Evolutionary conservation across 2,797 vertebrate genomes (phyloP), one percentile per base, ranked within the genome.

Genomic region (Spondyliosoma cantharus): DNA sequence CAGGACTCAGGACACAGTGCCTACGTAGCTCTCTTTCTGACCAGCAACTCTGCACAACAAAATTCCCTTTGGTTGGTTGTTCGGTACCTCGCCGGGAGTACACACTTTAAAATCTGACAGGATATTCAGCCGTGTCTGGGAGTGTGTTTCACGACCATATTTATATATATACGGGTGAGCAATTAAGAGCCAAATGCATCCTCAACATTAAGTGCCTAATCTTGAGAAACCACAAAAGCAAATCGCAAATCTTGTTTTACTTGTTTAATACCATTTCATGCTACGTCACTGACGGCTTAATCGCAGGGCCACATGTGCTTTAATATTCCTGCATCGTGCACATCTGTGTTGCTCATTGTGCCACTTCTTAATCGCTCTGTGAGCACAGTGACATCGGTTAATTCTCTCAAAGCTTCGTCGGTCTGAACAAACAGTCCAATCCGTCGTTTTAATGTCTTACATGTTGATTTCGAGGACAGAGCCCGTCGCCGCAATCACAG

Each of bases 401-500:
- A 72, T 15, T 65, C 45, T 73, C 59, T 43, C 5, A 71, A 57
- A 65, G 54, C 48, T 48, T 63, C 16, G 42, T 17, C 16, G 0
- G 68, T 53, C 24, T 42, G 50, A 70, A 29, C 27, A 1, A 59
- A 45, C 27, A 68, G 61, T 17, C n/a, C 24, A 1, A 5, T 57
- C 24, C 17, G n/a, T 60, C 60, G 27, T 61, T 57, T 80, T 43
- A 76, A 76, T 46, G 52, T 62, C 57, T 63, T 29, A 24, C 32
- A 22, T 61, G 71, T 59, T 49, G 76, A 78, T 79, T 61, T 48
- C 61, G 16, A 53, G n/a, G 75, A 80, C 74, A 48, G 52, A 75
- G 67, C 29, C 57, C 45, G 74, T 76, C 50, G 1, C 64, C 61
- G 53, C 64, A 76, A 84, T 78, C 59, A 48, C 60, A 64, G 24